Conservation (phyloP, 1,140 invertebrate genomes). For the Trachymyrmex cornetzi region DNA sequence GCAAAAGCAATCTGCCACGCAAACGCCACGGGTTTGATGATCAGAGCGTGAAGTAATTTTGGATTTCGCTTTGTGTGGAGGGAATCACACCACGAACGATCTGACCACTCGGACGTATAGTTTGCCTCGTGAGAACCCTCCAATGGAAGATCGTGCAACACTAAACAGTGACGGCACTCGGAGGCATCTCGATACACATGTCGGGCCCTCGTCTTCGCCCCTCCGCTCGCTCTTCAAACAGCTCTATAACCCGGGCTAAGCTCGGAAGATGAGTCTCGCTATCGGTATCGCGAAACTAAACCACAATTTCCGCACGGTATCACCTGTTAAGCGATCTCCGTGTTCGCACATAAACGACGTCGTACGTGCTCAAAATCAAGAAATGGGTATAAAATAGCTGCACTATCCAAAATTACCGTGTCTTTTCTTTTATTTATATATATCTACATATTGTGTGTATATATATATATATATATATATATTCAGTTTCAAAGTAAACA, state of each 20-base stretch:
- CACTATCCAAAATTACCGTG: neutral
- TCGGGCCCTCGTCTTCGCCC: neutral
- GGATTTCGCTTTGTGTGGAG: slow-evolving; percentile 23
- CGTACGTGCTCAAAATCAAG: neutral
- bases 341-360: slow-evolving; percentile 35
- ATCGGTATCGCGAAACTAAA: slow-evolving; percentile 60
- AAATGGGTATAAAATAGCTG: slow-evolving; percentile 1
- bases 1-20: neutral
- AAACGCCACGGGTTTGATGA: neutral
- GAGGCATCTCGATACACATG: slow-evolving; percentile 64
- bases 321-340: slow-evolving; percentile 67
- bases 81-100: neutral
- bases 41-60: slow-evolving; percentile 13
- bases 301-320: slow-evolving; percentile 58
- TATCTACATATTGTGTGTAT: too few relatives aligned
- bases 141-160: slow-evolving; percentile 34
- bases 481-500: too few relatives aligned
- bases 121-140: slow-evolving; percentile 42
- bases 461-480: too few relatives aligned
- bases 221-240: slow-evolving; percentile 49
- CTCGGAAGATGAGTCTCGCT: slow-evolving; percentile 27
- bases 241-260: slow-evolving; percentile 27
- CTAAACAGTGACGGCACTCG: slow-evolving; percentile 33
- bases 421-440: neutral
- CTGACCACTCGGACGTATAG: slow-evolving; percentile 33